Percentiles rank a stretch among this genome's conserved stretches.
These are phyloP conservation scores for Apodemia mormo DNA, from an alignment of 2,888 invertebrate genomes.

Conservation along the genomic window DNA sequence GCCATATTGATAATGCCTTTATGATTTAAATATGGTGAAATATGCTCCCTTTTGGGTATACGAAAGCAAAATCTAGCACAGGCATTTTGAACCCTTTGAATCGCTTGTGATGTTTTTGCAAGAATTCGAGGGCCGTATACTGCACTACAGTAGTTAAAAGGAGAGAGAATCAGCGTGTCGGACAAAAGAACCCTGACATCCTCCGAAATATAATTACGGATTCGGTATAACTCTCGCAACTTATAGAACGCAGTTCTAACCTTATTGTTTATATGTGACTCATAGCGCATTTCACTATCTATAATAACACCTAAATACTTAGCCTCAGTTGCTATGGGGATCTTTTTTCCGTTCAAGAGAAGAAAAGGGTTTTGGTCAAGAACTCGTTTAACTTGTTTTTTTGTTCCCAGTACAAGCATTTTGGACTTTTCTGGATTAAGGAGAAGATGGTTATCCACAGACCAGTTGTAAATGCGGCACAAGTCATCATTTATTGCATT, in stretches of 20 bases:
- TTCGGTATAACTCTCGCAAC: neutral
- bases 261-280: neutral
- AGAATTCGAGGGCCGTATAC: no score
- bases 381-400: slow-evolving; percentile 3
- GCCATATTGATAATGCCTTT: no score
- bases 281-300: neutral
- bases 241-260: neutral
- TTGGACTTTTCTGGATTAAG: slow-evolving; percentile 19
- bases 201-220: no score
- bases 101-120: no score
- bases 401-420: slow-evolving; percentile 17
- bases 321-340: neutral
- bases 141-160: no score
- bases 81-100: no score
- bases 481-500: slow-evolving; percentile 7
- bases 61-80: no score
- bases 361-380: neutral
- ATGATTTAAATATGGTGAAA: no score
- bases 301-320: neutral
- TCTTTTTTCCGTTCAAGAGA: neutral
- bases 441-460: neutral
- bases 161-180: no score
- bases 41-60: no score
- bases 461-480: slow-evolving; percentile 13
- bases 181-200: no score